phyloP scores from a whole-genome alignment of 2,797 vertebrate genomes.

The Molossus molossus region DNA sequence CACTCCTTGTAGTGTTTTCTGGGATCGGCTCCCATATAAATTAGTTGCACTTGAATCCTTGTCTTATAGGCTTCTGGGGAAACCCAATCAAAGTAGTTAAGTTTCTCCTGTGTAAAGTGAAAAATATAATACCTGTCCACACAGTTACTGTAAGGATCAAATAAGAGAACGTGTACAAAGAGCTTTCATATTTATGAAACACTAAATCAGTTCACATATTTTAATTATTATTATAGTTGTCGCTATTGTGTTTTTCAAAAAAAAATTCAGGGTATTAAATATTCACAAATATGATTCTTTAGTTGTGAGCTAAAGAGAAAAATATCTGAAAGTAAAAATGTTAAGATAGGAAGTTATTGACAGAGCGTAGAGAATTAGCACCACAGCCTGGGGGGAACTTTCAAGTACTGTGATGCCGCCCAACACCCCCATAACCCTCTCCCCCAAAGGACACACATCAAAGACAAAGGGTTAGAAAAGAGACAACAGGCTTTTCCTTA shows the following conservation, averaged over 20 bases:
- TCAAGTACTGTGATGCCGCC: background rate
- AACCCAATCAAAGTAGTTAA: background rate
- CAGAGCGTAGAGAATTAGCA: background rate
- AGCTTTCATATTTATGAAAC: constrained; percentile 24
- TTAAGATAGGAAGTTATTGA: constrained; percentile 26
- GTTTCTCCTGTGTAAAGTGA: constrained; percentile 15
- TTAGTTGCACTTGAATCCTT: constrained; percentile 15
- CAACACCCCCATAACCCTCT: constrained; percentile 36
- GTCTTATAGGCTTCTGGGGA: background rate
- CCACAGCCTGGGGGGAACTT: constrained; percentile 10
- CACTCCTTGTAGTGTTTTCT: background rate
- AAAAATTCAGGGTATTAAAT: constrained; percentile 7
- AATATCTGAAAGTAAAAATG: background rate
- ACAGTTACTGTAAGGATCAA: background rate
- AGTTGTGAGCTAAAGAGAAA: constrained; percentile 30
- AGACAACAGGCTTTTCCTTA: constrained; percentile 47
- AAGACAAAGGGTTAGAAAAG: constrained; percentile 63
- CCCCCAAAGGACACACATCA: constrained; percentile 71
- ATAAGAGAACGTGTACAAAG: background rate
- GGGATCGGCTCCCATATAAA: background rate
- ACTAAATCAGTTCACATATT: background rate
- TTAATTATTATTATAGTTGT: constrained; percentile 2
- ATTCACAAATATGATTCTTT: constrained; percentile 56
- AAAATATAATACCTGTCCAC: background rate
- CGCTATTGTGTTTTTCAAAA: background rate